These are phyloP conservation scores for Hylyphantes graminicola DNA, from an alignment of 1,140 invertebrate genomes.

Conservation along the genomic window DNA sequence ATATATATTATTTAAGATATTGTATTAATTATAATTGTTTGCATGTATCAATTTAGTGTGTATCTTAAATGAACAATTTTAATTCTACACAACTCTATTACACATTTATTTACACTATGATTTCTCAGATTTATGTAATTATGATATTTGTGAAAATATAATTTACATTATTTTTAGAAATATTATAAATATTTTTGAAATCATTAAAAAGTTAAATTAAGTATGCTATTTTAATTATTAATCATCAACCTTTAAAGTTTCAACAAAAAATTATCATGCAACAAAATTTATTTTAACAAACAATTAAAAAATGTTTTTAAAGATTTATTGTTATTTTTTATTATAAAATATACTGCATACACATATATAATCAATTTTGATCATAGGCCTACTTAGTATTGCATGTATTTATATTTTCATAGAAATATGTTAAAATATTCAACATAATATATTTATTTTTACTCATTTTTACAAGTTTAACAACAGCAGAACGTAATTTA, in stretches of 20 bases:
- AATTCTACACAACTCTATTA: background rate
- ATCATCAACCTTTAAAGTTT: too few relatives aligned
- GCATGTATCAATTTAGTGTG: background rate
- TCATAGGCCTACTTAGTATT: slow-evolving; percentile 56
- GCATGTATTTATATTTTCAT: slow-evolving; percentile 53
- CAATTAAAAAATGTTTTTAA: background rate
- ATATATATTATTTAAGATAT: background rate
- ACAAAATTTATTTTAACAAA: background rate
- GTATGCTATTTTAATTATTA: too few relatives aligned
- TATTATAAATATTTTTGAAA: too few relatives aligned
- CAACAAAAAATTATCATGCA: background rate
- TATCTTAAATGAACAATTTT: background rate
- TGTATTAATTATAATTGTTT: too few relatives aligned
- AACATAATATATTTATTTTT: slow-evolving; percentile 58
- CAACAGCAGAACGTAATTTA: slow-evolving; percentile 30
- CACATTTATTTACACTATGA: background rate
- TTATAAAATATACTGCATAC: slow-evolving; percentile 53
- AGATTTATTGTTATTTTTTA: background rate
- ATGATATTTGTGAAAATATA: too few relatives aligned
- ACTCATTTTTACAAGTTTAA: slow-evolving; percentile 48
- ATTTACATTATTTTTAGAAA: too few relatives aligned
- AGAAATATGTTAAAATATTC: slow-evolving; percentile 58
- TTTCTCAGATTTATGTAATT: background rate
- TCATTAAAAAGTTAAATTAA: too few relatives aligned
- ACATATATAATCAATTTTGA: slow-evolving; percentile 55